phyloP scores from a whole-genome alignment of 2,888 invertebrate genomes.

The Drosophila engyochracea region DNA sequence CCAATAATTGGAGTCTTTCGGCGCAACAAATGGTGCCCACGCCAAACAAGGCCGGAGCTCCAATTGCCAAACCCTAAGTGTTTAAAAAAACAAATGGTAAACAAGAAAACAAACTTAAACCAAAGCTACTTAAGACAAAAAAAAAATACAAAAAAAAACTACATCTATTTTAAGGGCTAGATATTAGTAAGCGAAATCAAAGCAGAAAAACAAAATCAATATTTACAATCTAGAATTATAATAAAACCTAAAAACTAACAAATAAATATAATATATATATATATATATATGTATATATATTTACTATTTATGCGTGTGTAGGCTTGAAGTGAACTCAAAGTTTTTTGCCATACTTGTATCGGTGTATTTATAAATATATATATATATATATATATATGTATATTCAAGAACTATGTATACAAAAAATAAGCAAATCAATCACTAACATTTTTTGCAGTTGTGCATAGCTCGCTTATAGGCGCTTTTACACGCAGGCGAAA shows the following conservation, averaged over 20 bases:
- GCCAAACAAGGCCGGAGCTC: constrained; percentile 63
- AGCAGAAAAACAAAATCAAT: constrained; percentile 32
- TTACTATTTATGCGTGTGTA: constrained; percentile 67
- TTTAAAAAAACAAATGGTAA: constrained; percentile 63
- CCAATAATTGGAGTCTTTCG: constrained; percentile 84
- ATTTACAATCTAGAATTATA: constrained; percentile 66
- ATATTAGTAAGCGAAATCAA: constrained; percentile 42
- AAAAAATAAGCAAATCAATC: constrained; percentile 51
- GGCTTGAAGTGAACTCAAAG: constrained; percentile 68
- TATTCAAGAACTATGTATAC: constrained; percentile 39
- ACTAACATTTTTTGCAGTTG: constrained; percentile 70
- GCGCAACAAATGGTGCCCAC: constrained; percentile 67
- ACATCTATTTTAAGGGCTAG: constrained; percentile 50
- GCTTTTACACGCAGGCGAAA: constrained; percentile 77
- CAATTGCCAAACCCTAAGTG: constrained; percentile 77
- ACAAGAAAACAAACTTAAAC: constrained; percentile 51
- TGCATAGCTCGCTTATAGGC: constrained; percentile 76
- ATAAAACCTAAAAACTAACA: constrained; percentile 34
- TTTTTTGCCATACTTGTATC: constrained; percentile 64
- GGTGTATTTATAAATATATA: constrained; percentile 65
- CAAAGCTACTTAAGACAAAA: constrained; percentile 59
- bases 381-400: constrained; percentile 38
- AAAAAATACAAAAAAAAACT: constrained; percentile 36
- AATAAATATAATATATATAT: constrained; percentile 20
- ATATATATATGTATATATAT: constrained; percentile 29